These are phyloP conservation scores for Xenopus borealis DNA, from an alignment of 2,113 vertebrate genomes.

Conservation along the genomic window DNA sequence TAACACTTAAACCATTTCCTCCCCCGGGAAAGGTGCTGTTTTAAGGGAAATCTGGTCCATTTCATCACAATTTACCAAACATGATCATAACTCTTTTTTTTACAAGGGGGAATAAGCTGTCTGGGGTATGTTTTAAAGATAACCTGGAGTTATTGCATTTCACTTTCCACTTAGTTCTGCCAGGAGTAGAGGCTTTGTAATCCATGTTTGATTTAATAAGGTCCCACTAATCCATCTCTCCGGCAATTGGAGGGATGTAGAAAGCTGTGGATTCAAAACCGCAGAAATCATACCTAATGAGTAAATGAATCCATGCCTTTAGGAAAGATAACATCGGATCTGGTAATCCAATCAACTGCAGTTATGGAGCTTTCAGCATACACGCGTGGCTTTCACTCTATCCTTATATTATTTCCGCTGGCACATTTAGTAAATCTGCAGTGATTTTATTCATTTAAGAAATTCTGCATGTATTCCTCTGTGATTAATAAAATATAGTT, in stretches of 20 bases:
- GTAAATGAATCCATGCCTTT: constrained; percentile 3
- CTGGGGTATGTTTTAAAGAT: constrained; percentile 26
- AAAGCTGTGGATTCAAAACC: background rate
- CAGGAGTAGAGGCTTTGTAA: constrained; percentile 2
- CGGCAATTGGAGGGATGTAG: background rate
- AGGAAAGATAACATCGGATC: background rate
- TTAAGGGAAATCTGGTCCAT: constrained; percentile 42
- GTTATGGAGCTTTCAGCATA: background rate
- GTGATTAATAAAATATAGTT: too few species aligned
- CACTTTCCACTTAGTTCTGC: constrained; percentile 17
- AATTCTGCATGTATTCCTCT: too few species aligned
- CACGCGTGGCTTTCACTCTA: too few species aligned
- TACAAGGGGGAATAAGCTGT: constrained; percentile 28
- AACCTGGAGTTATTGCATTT: constrained; percentile 29
- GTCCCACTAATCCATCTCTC: constrained; percentile 7
- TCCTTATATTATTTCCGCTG: too few species aligned
- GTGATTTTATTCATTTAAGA: too few species aligned
- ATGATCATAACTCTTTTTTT: constrained; percentile 44
- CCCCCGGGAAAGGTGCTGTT: constrained; percentile 37
- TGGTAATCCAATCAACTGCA: background rate
- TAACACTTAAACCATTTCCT: constrained; percentile 44
- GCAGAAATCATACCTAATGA: background rate
- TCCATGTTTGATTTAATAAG: constrained; percentile 25
- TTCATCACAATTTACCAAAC: constrained; percentile 47
- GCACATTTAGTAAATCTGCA: too few species aligned